Evolutionary conservation across 2,888 invertebrate genomes (phyloP), one percentile per base, ranked within the genome.

Genomic region (Bruchidius siliquastri): DNA sequence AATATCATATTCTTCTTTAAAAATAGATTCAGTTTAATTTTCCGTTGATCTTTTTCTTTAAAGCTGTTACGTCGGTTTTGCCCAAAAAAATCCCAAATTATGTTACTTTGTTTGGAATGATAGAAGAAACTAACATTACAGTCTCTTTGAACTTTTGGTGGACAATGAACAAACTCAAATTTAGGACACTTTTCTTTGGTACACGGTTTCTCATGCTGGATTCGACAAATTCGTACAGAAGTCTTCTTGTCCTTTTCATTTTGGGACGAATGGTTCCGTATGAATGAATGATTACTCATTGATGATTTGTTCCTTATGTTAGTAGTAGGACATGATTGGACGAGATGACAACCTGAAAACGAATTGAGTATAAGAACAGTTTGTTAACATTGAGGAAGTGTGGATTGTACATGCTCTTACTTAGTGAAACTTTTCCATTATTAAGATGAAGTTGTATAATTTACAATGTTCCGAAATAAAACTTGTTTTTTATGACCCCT

Each of bases 131-230:
- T 49, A 1, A 49, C 49, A 4, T 13, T 18, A 18, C 49, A 49
- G 8, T 1, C 1, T 18, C 18, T 49, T 1, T 49, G 6, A 3
- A 13, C 13, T 49, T 49, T 49, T 13, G 70, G 72, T 2, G 74
- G 75, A 69, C 77, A 77, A 32, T 76, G 72, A 8, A 26, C 13
- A 32, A 72, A 20, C 22, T 72, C 20, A 30, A 75, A 74, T 71
- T 73, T 74, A 0, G 72, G 70, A 21, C 75, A 75, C n/a, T 49
- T 49, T 49, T 18, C 49, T 49, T 49, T 8, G 18, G 13, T 22
- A 32, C 49, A 18, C 18, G 49, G 49, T 49, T 49, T 49, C 72
- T 74, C 71, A 72, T 76, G 30, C 69, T 75, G 20, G 32, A 22
- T 20, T 71, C n/a, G 67, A 22, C 26, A 49, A 49, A 49, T 4